A percentile compares a stretch with the other conserved stretches of the same genome.
Conservation (phyloP, 2,797 vertebrate species). For the Eupleurogrammus muticus region DNA sequence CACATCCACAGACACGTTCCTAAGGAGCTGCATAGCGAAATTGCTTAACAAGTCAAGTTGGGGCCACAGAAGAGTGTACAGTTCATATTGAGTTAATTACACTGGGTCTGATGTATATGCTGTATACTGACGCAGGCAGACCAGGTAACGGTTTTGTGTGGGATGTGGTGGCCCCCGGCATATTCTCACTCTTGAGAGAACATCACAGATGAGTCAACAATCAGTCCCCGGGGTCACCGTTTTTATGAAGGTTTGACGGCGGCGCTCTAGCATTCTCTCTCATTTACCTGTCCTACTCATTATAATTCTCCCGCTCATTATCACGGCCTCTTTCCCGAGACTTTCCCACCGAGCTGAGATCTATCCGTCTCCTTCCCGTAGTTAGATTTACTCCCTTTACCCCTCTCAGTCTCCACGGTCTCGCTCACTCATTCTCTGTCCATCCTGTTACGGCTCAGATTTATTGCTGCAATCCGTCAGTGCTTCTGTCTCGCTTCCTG, state of each 20-base stretch:
- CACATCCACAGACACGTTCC: conserved; percentile 10
- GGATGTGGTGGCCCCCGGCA: conserved; percentile 50
- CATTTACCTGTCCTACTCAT: conserved; percentile 52
- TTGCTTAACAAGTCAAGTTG: background rate
- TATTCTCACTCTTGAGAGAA: conserved; percentile 58
- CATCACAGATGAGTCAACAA: conserved; percentile 74
- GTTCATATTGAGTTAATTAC: conserved; percentile 34
- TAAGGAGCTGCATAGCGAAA: background rate
- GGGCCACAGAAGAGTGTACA: conserved; percentile 18
- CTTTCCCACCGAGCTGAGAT: conserved; percentile 45
- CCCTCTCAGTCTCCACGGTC: conserved; percentile 27
- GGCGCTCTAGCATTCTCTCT: conserved; percentile 33
- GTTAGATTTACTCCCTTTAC: conserved; percentile 45
- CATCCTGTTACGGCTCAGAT: conserved; percentile 67
- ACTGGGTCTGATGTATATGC: conserved; percentile 7
- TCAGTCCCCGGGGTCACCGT: conserved; percentile 63
- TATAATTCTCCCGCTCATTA: conserved; percentile 67
- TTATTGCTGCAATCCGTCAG: conserved; percentile 73
- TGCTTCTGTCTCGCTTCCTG: conserved; percentile 57
- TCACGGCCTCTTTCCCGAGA: conserved; percentile 47
- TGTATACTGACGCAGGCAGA: conserved; percentile 40
- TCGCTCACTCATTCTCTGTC: conserved; percentile 53
- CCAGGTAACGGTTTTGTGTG: conserved; percentile 49
- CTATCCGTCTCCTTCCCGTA: conserved; percentile 24
- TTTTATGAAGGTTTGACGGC: conserved; percentile 61